Percentiles rank a stretch among this genome's conserved stretches.
Evolutionary conservation across 2,797 vertebrate genomes (phyloP).

Genomic region (Sitta carolinensis): DNA sequence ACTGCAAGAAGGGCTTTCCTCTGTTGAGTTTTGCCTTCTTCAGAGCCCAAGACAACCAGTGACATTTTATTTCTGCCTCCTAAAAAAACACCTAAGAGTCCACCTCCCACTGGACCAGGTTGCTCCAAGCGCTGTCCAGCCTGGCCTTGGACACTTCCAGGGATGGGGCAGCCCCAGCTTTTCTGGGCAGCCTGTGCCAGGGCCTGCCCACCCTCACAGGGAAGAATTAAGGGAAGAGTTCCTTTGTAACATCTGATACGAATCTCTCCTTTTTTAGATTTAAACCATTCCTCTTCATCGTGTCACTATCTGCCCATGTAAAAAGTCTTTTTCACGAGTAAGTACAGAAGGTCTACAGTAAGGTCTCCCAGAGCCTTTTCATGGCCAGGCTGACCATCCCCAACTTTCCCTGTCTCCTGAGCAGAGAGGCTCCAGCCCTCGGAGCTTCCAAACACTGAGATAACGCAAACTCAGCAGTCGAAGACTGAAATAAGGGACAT

Average conservation of each 20-base stretch:
- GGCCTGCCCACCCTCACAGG: neutral
- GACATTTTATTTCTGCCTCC: neutral
- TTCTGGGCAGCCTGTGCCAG: neutral
- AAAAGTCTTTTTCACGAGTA: rapidly evolving
- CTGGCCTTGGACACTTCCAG: neutral
- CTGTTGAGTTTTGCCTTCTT: neutral
- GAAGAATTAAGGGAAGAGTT: neutral
- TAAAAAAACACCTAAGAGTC: neutral
- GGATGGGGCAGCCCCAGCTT: neutral
- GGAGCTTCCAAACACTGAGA: neutral
- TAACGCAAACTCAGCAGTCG: neutral
- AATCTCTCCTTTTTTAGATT: neutral
- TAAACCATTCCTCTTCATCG: neutral
- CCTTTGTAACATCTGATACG: neutral
- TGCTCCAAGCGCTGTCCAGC: rapidly evolving
- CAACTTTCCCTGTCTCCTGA: neutral
- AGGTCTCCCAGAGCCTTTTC: neutral
- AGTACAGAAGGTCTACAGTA: neutral
- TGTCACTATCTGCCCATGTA: neutral
- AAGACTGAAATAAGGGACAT: neutral
- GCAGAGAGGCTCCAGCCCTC: neutral
- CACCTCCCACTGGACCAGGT: neutral
- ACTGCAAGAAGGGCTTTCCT: neutral
- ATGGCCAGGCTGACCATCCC: neutral
- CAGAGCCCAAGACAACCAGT: neutral